A percentile compares a stretch with the other conserved stretches of the same genome.
Evolutionary conservation across 2,888 invertebrate genomes (phyloP).

Genomic region (Crepidodera aurea): DNA sequence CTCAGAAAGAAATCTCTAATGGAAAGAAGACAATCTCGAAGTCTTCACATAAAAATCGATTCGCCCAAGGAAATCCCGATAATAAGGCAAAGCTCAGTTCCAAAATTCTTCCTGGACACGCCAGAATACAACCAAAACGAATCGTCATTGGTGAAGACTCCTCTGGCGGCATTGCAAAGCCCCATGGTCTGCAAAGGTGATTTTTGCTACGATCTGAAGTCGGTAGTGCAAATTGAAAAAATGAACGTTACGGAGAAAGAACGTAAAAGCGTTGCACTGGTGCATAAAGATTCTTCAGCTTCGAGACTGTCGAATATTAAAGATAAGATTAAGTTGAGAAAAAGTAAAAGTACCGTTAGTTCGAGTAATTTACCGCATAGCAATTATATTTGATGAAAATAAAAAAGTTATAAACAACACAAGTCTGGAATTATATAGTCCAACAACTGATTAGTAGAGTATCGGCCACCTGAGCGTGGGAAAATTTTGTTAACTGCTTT

Average conservation of each 20-base stretch:
- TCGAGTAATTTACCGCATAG: conserved; percentile 44
- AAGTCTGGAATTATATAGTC: too few relatives aligned
- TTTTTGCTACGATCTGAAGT: conserved; percentile 56
- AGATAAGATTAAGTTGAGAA: conserved; percentile 51
- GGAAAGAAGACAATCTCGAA: conserved; percentile 57
- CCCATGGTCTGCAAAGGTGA: conserved; percentile 50
- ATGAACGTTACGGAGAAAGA: conserved; percentile 24
- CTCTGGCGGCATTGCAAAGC: conserved; percentile 53
- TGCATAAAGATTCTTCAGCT: conserved; percentile 36
- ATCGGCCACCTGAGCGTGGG: too few relatives aligned
- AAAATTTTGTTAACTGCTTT: too few relatives aligned
- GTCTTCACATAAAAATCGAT: conserved; percentile 54
- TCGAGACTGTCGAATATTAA: conserved; percentile 48
- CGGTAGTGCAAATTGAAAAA: conserved; percentile 59
- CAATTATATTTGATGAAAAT: conserved; percentile 44
- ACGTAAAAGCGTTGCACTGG: conserved; percentile 29
- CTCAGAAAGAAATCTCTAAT: conserved; percentile 55
- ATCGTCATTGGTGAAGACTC: conserved; percentile 48
- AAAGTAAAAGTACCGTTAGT: conserved; percentile 49
- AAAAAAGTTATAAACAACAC: too few relatives aligned
- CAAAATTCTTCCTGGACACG: conserved; percentile 60
- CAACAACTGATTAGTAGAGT: too few relatives aligned
- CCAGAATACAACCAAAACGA: conserved; percentile 56
- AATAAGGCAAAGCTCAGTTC: conserved; percentile 59
- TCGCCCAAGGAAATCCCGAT: conserved; percentile 56